These are phyloP conservation scores for Hydra vulgaris DNA, from an alignment of 30 jellyfish, hydroid and myxozoan species.

Conservation along the genomic window DNA sequence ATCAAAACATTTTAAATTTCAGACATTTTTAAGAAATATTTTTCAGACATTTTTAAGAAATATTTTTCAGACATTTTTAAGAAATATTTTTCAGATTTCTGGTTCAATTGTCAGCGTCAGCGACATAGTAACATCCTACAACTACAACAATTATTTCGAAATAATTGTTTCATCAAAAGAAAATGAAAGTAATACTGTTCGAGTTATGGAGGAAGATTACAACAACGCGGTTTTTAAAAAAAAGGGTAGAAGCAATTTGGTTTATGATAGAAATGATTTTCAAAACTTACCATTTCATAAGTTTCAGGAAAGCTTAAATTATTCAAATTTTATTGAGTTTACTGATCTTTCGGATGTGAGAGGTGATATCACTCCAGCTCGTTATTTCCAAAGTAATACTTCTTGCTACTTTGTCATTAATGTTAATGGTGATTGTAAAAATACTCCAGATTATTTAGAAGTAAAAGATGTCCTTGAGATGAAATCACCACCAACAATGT, in stretches of 20 bases:
- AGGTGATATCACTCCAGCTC: not conserved
- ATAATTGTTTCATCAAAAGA: not conserved
- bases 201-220: not conserved
- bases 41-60: no score
- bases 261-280: not conserved
- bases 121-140: not conserved
- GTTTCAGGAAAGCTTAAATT: not conserved
- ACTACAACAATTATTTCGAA: not conserved
- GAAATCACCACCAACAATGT: not conserved
- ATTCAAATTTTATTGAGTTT: not conserved
- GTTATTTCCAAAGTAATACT: not conserved
- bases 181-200: not conserved
- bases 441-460: not conserved
- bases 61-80: no score
- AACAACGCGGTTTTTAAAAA: no score
- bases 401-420: not conserved
- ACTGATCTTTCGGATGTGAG: not conserved
- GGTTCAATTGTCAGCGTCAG: not conserved
- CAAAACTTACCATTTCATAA: not conserved
- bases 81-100: no score
- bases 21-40: no score
- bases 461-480: not conserved
- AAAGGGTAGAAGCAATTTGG: no score
- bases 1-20: no score
- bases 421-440: not conserved